phyloP scores from a whole-genome alignment of 2,113 vertebrate species.

The Heptranchias perlo region DNA sequence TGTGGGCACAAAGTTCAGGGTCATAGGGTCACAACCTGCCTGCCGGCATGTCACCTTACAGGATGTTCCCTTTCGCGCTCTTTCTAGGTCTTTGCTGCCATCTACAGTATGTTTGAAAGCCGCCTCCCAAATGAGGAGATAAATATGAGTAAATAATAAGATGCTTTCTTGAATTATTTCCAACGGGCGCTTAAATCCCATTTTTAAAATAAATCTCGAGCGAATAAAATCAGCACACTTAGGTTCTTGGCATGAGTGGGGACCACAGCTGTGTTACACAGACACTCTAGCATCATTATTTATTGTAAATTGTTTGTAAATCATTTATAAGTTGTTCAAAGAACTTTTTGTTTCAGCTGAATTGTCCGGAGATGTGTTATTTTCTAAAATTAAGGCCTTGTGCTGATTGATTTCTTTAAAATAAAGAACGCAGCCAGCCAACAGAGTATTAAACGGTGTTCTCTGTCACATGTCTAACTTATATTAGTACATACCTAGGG shows the following conservation, averaged over 20 bases:
- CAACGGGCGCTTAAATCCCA: neutral
- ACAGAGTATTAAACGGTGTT: neutral
- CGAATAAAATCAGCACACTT: neutral
- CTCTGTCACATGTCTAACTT: neutral
- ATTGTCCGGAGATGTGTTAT: neutral
- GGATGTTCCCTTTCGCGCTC: neutral
- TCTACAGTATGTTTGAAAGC: neutral
- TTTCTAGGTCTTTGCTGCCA: conserved; percentile 25
- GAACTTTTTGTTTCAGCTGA: neutral
- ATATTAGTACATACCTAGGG: neutral
- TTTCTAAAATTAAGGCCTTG: neutral
- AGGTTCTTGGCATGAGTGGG: neutral
- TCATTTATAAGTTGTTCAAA: neutral
- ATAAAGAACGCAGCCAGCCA: neutral
- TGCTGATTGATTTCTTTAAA: neutral
- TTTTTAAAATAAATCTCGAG: neutral
- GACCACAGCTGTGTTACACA: no score
- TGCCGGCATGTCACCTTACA: neutral
- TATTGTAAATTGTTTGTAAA: neutral
- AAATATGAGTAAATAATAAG: neutral
- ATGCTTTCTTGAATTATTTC: neutral
- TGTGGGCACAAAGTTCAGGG: neutral
- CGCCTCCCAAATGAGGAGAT: neutral
- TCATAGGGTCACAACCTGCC: neutral
- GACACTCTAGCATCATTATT: neutral